These are phyloP conservation scores for Ginglymostoma cirratum DNA, from an alignment of 2,113 vertebrate genomes.

Conservation along the genomic window DNA sequence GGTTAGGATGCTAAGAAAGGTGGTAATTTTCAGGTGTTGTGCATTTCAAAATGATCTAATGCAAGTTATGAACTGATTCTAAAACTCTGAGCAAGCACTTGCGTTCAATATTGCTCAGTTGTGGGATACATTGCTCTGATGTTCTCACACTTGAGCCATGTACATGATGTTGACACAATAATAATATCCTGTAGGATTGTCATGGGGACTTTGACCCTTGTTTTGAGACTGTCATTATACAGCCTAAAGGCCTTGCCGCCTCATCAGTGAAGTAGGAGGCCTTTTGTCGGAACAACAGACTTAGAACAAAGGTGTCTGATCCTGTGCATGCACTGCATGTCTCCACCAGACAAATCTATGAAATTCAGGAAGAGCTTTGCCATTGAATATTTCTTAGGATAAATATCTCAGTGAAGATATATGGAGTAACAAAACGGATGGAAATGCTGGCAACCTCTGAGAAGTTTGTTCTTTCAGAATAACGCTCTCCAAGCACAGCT, in stretches of 20 bases:
- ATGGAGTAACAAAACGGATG: not conserved
- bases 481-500: not conserved
- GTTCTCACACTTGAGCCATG: not conserved
- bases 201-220: not conserved
- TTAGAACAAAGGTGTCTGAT: not conserved
- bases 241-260: not conserved
- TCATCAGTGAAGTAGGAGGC: not conserved
- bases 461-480: not conserved
- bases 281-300: not conserved
- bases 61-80: too few species aligned
- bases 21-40: not conserved
- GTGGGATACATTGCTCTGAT: not conserved
- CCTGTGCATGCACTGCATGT: not conserved
- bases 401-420: not conserved
- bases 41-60: too few species aligned
- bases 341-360: not conserved
- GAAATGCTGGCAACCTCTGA: not conserved
- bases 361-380: not conserved
- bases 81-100: too few species aligned
- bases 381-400: not conserved
- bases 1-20: not conserved
- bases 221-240: not conserved
- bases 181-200: not conserved
- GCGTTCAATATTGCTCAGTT: not conserved
- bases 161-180: not conserved